Evolutionary conservation across 2,888 invertebrate genomes (phyloP).

Genomic region (Hirtodrosophila confusa): DNA sequence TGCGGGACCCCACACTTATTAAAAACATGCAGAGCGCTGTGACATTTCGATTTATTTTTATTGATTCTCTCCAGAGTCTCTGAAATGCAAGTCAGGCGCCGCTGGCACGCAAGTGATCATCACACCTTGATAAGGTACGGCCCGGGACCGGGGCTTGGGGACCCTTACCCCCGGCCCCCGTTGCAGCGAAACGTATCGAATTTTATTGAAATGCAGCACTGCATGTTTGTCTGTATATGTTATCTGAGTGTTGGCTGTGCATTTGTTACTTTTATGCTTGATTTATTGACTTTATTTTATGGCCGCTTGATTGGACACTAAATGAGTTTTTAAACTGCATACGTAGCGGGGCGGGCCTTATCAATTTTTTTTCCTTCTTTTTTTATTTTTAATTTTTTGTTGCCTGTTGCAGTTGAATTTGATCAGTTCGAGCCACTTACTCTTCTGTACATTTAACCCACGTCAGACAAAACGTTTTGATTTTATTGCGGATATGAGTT

Average conservation of each 20-base stretch:
- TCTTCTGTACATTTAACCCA: conserved; percentile 66
- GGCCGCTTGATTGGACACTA: conserved; percentile 79
- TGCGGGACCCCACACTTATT: conserved; percentile 76
- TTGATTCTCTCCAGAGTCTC: conserved; percentile 66
- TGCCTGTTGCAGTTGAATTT: conserved; percentile 46
- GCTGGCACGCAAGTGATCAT: conserved; percentile 80
- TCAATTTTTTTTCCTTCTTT: conserved; percentile 58
- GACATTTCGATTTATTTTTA: conserved; percentile 81
- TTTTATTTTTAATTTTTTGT: conserved; percentile 15
- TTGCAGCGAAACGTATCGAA: conserved; percentile 70
- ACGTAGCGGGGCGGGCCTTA: conserved; percentile 76
- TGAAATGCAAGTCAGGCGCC: conserved; percentile 81
- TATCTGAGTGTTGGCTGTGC: conserved; percentile 77
- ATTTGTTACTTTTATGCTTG: conserved; percentile 80
- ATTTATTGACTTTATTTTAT: conserved; percentile 79
- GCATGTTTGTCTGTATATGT: conserved; percentile 49
- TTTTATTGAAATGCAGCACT: conserved; percentile 75
- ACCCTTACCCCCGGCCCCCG: conserved; percentile 19
- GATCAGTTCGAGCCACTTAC: conserved; percentile 73
- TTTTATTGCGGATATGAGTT: conserved; percentile 67
- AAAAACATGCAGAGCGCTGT: conserved; percentile 67
- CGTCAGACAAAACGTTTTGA: conserved; percentile 76
- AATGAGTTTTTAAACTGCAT: conserved; percentile 78
- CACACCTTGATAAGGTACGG: conserved; percentile 73
- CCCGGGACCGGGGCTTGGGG: neutral